phyloP scores from a whole-genome alignment of 2,888 invertebrate species.

The Drosophila pullipes region DNA sequence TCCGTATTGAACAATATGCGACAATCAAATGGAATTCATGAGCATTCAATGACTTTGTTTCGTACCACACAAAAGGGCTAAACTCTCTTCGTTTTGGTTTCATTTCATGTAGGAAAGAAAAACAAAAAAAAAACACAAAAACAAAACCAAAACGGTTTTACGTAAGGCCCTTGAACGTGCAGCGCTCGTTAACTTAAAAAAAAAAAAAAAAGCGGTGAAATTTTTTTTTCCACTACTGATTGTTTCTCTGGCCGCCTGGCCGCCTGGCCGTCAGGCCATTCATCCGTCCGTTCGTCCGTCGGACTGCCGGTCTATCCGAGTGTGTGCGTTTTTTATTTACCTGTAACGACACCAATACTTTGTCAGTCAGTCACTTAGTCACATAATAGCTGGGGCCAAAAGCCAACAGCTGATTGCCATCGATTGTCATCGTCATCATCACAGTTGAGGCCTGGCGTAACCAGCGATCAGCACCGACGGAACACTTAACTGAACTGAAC shows the following conservation, averaged over 20 bases:
- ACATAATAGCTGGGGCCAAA: constrained; percentile 58
- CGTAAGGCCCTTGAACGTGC: constrained; percentile 78
- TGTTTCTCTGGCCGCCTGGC: constrained; percentile 31
- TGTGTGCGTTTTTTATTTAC: constrained; percentile 54
- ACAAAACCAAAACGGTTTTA: constrained; percentile 44
- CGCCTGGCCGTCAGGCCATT: not conserved
- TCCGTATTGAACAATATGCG: constrained; percentile 57
- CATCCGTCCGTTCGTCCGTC: not conserved
- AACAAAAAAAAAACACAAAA: constrained; percentile 9
- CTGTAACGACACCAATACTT: constrained; percentile 51
- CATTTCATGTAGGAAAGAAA: constrained; percentile 30
- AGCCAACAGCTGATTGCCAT: constrained; percentile 53
- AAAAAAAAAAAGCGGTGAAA: constrained; percentile 57
- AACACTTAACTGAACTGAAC: constrained; percentile 17
- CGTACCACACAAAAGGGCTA: constrained; percentile 66
- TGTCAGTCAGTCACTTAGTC: constrained; percentile 60
- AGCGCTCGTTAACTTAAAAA: constrained; percentile 66
- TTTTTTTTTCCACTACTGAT: constrained; percentile 58
- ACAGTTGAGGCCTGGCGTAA: constrained; percentile 26
- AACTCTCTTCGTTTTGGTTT: constrained; percentile 50
- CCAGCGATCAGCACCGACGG: constrained; percentile 18
- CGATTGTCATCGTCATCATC: constrained; percentile 29
- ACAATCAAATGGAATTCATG: constrained; percentile 65
- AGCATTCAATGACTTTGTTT: constrained; percentile 48
- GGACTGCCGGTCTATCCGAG: not conserved